Conservation (phyloP, 2,113 vertebrate species). For the Actenoides hombroni region DNA sequence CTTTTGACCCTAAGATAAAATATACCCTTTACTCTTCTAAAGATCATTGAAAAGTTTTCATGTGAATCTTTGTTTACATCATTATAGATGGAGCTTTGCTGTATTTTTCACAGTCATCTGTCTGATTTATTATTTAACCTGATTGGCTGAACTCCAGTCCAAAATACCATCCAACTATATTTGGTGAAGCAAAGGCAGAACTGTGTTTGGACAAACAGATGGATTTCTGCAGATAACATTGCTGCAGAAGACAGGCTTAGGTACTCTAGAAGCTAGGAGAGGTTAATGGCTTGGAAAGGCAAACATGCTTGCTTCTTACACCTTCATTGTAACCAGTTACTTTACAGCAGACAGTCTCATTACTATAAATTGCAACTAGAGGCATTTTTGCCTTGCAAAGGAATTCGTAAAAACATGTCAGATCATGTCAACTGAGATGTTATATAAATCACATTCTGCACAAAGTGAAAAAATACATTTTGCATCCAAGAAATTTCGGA, state of each 20-base stretch:
- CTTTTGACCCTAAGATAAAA: neutral
- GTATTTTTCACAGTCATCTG: neutral
- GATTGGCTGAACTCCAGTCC: neutral
- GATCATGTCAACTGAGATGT: constrained; percentile 59
- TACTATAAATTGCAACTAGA: constrained; percentile 66
- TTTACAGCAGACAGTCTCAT: constrained; percentile 54
- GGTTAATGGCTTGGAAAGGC: constrained; percentile 26
- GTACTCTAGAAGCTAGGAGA: neutral
- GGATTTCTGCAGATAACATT: neutral
- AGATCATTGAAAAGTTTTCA: neutral
- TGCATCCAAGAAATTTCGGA: constrained; percentile 44
- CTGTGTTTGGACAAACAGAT: neutral
- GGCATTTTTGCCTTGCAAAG: constrained; percentile 60
- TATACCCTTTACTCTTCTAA: neutral
- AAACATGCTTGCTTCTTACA: constrained; percentile 24
- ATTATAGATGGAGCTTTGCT: neutral
- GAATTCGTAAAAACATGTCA: constrained; percentile 67
- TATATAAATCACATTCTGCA: constrained; percentile 57
- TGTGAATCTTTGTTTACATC: neutral
- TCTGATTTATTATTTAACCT: neutral
- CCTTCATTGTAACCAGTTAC: constrained; percentile 45
- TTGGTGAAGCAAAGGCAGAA: neutral
- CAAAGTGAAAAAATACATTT: constrained; percentile 53
- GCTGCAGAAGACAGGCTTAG: neutral
- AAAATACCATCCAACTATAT: neutral